phyloP scores from a whole-genome alignment of 2,113 vertebrate genomes.

The Oryzias celebensis region DNA sequence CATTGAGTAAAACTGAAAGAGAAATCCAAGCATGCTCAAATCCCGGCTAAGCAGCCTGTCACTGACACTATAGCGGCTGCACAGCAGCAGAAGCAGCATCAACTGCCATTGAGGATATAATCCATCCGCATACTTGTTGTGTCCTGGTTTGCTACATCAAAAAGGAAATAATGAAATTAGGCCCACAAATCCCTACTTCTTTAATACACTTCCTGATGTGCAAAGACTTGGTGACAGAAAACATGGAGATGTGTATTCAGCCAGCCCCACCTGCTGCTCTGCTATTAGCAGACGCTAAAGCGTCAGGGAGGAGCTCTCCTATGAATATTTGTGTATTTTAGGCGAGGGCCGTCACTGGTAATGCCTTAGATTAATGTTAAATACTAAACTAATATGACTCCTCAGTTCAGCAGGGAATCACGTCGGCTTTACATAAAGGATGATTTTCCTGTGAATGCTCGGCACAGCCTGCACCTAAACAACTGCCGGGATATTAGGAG shows the following conservation, averaged over 20 bases:
- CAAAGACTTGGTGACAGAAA: neutral
- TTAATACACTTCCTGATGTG: neutral
- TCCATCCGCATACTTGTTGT: constrained; percentile 6
- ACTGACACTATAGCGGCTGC: constrained; percentile 6
- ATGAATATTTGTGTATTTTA: constrained; percentile 37
- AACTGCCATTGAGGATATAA: constrained; percentile 5
- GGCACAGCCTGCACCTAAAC: constrained; percentile 41
- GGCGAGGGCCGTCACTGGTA: constrained; percentile 15
- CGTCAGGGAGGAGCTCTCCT: constrained; percentile 45
- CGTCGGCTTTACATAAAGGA: constrained; percentile 57
- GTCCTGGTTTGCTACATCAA: neutral
- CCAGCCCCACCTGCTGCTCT: constrained; percentile 31
- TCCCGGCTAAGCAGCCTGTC: neutral
- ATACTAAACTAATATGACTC: constrained; percentile 61
- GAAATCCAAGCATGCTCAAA: constrained; percentile 8
- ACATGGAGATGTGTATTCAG: constrained; percentile 10
- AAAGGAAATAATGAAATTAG: constrained; percentile 2
- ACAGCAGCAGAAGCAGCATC: neutral
- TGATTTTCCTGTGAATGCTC: constrained; percentile 41
- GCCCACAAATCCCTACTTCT: neutral
- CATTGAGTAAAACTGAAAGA: constrained; percentile 15
- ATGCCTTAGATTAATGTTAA: constrained; percentile 59
- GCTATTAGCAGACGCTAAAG: constrained; percentile 40
- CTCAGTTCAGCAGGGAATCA: constrained; percentile 45
- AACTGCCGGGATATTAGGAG: constrained; percentile 58